phyloP scores from a whole-genome alignment of 1,140 invertebrate species.

The Trichomalopsis sarcophagae region DNA sequence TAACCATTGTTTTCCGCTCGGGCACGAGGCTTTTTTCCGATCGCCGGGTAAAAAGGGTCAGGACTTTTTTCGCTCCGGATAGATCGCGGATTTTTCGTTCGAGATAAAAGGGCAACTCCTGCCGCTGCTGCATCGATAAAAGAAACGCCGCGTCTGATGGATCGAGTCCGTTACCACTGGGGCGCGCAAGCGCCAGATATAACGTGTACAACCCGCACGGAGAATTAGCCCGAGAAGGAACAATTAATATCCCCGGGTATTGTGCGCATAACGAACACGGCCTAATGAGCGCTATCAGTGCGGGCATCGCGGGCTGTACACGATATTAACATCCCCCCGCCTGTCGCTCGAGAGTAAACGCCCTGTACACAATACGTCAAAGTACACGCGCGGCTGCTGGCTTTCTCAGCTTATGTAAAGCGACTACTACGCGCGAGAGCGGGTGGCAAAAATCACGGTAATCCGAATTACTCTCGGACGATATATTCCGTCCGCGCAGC shows the following conservation, averaged over 20 bases:
- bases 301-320: neutral
- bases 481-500: neutral
- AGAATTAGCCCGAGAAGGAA: no score
- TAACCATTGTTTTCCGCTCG: neutral
- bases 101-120: no score
- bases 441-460: neutral
- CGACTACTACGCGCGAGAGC: neutral
- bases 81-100: no score
- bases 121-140: neutral
- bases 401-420: conserved; percentile 7
- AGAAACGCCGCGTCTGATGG: neutral
- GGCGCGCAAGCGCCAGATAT: neutral
- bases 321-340: conserved; percentile 15
- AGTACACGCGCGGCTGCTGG: neutral
- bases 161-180: neutral
- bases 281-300: neutral
- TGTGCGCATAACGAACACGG: neutral
- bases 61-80: no score
- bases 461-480: conserved; percentile 24
- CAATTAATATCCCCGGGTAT: no score
- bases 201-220: neutral
- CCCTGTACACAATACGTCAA: neutral
- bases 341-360: no score
- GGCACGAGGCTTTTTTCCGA: neutral
- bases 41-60: neutral